A percentile compares a stretch with the other conserved stretches of the same genome.
phyloP scores from a whole-genome alignment of 2,888 invertebrate genomes.

The Caenorhabditis imperialis region DNA sequence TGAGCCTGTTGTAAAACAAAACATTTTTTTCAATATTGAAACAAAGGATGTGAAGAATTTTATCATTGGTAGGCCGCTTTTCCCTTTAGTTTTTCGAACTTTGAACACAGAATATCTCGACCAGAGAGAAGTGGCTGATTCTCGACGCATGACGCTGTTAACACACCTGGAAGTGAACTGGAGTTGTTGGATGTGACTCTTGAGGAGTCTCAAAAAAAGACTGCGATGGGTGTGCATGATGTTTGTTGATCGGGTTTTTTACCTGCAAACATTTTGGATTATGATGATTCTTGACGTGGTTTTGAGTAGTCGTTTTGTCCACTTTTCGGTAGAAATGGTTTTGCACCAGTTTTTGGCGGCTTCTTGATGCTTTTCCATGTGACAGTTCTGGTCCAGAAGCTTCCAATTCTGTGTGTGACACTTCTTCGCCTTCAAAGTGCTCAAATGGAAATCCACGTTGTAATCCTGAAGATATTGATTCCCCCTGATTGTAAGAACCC shows the following conservation, averaged over 20 bases:
- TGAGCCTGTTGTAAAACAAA: conserved; percentile 32
- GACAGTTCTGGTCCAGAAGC: conserved; percentile 13
- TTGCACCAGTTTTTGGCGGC: conserved; percentile 40
- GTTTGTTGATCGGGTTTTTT: conserved; percentile 45
- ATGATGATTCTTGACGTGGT: conserved; percentile 21
- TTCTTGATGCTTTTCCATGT: conserved; percentile 25
- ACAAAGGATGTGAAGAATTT: neutral
- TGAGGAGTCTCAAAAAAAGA: conserved; percentile 14
- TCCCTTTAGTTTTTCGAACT: too few species aligned
- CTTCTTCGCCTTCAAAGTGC: neutral
- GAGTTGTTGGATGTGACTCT: too few species aligned
- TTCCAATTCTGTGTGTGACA: conserved; percentile 21
- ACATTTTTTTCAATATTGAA: neutral
- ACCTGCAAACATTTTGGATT: conserved; percentile 12
- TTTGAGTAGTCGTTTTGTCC: conserved; percentile 29
- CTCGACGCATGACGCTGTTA: too few species aligned
- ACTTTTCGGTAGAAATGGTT: conserved; percentile 23
- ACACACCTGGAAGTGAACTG: too few species aligned
- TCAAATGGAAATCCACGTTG: too few species aligned
- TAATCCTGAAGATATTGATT: conserved; percentile 31
- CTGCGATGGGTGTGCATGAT: conserved; percentile 45
- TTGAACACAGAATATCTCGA: too few species aligned
- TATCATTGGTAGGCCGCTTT: too few species aligned
- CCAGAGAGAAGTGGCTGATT: too few species aligned
- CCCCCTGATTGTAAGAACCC: conserved; percentile 19